Evolutionary conservation across 1,140 invertebrate genomes (phyloP).

Genomic region (Eurosta solidaginis): DNA sequence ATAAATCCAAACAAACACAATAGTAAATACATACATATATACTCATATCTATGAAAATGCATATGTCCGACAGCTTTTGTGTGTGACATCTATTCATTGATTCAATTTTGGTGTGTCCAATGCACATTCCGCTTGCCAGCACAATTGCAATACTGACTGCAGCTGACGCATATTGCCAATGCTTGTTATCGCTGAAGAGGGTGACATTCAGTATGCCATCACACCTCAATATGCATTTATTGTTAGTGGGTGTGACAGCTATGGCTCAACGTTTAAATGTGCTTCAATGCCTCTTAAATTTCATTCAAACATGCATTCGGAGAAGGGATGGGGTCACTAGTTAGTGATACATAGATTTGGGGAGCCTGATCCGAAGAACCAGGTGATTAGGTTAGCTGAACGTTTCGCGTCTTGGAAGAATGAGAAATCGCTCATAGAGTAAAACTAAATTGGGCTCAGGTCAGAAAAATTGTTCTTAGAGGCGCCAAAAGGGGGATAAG

Average conservation of each 20-base stretch:
- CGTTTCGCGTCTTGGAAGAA: too few relatives aligned
- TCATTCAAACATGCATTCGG: neutral
- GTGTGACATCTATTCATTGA: constrained; percentile 6
- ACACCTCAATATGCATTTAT: neutral
- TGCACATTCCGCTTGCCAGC: neutral
- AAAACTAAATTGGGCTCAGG: too few relatives aligned
- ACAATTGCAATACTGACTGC: constrained; percentile 1
- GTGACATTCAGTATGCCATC: neutral
- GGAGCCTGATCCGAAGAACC: too few relatives aligned
- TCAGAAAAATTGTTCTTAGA: too few relatives aligned
- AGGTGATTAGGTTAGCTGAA: too few relatives aligned
- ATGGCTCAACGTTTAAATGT: constrained; percentile 3
- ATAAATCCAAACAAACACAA: too few relatives aligned
- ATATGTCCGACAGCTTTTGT: constrained; percentile 15
- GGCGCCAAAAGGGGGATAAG: too few relatives aligned
- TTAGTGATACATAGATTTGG: too few relatives aligned
- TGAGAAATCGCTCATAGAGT: too few relatives aligned
- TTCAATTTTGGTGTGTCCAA: constrained; percentile 19
- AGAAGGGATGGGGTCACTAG: too few relatives aligned
- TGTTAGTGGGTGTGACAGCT: constrained; percentile 10
- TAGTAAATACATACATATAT: neutral
- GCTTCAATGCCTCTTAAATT: too few relatives aligned
- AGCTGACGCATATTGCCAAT: constrained; percentile 14
- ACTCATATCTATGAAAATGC: neutral
- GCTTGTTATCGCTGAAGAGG: constrained; percentile 19